Conservation (phyloP, 1,140 invertebrate species). For the Pseudomyrmex sp. region DNA sequence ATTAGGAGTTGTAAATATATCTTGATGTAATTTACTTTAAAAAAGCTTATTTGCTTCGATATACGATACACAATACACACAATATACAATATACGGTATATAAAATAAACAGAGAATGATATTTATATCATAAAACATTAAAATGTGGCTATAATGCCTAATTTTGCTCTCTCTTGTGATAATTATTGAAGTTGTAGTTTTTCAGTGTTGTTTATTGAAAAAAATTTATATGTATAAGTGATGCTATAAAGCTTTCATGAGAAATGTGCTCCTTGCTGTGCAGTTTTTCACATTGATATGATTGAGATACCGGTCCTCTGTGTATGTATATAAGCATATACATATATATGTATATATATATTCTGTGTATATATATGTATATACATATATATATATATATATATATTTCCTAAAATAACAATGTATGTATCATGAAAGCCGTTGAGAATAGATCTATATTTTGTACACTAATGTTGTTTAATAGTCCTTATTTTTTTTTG, state of each 20-base stretch:
- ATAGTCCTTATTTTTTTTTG: slow-evolving; percentile 70
- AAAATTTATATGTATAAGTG: slow-evolving; percentile 35
- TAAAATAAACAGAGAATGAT: slow-evolving; percentile 34
- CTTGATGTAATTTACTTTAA: no score
- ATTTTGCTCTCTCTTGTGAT: slow-evolving; percentile 51
- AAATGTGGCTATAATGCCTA: slow-evolving; percentile 14
- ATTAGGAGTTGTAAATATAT: no score
- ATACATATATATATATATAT: slow-evolving; percentile 57
- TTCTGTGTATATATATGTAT: slow-evolving; percentile 46
- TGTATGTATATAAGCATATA: slow-evolving; percentile 54
- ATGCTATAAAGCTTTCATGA: slow-evolving; percentile 55
- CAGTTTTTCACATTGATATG: slow-evolving; percentile 59
- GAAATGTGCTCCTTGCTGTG: slow-evolving; percentile 38
- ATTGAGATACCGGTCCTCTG: slow-evolving; percentile 25
- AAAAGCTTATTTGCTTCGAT: no score
- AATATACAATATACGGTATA: not conserved
- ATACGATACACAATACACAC: no score
- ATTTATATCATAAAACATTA: slow-evolving; percentile 64
- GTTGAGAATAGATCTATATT: slow-evolving; percentile 72
- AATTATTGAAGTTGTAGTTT: slow-evolving; percentile 63
- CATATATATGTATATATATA: slow-evolving; percentile 52
- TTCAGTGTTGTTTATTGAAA: slow-evolving; percentile 67
- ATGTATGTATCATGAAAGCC: slow-evolving; percentile 49
- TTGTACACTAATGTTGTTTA: slow-evolving; percentile 72
- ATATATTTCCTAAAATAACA: slow-evolving; percentile 64